Conservation (phyloP, 2,888 invertebrate genomes). For the Chalcosyrphus nemorum region DNA sequence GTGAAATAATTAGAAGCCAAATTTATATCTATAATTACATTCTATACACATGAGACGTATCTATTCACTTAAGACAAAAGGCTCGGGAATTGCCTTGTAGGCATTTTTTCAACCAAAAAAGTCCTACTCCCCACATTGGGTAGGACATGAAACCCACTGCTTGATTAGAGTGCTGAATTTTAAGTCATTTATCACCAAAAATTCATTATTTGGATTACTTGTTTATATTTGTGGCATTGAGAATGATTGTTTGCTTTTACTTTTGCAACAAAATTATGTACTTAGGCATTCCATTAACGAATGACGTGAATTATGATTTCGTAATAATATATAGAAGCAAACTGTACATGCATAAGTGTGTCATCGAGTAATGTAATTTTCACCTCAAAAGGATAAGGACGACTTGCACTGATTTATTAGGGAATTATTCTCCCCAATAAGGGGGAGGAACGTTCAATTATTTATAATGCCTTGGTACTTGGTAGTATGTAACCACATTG, state of each 20-base stretch:
- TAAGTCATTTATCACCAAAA: constrained; percentile 1
- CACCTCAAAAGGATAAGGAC: no score
- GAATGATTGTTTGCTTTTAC: constrained; percentile 2
- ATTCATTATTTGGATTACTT: neutral
- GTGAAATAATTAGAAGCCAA: no score
- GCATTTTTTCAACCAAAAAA: no score
- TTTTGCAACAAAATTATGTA: neutral
- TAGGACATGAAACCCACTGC: neutral
- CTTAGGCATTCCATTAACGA: neutral
- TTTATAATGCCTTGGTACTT: no score
- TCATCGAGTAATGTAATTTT: neutral
- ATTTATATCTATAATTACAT: no score
- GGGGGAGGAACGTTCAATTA: no score
- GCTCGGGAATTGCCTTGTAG: no score
- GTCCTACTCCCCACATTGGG: neutral
- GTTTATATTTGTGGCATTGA: neutral
- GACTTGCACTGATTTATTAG: no score
- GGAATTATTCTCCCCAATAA: no score
- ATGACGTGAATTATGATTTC: neutral
- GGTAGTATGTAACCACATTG: no score
- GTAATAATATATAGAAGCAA: neutral
- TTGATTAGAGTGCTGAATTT: neutral
- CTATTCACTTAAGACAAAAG: no score
- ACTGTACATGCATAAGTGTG: neutral
- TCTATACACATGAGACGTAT: no score